Conservation (phyloP, 2,797 vertebrate species). For the Thripadectes ignobilis region DNA sequence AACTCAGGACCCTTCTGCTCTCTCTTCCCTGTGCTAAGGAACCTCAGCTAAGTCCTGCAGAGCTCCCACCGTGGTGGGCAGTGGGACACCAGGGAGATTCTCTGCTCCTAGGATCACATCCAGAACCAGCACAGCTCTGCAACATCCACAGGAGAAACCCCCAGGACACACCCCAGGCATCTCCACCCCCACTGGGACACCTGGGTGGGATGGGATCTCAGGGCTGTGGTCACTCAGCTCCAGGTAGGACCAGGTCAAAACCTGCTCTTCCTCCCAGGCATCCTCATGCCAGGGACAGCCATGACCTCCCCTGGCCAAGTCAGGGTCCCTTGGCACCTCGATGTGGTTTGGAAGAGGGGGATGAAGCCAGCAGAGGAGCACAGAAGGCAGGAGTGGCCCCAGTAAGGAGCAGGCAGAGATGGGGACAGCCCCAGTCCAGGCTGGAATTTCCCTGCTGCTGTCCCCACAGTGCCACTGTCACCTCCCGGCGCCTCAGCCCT, state of each 20-base stretch:
- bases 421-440: neutral
- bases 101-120: neutral
- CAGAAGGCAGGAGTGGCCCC: neutral
- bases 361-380: neutral
- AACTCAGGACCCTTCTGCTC: neutral
- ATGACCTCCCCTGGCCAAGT: neutral
- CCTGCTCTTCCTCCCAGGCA: neutral
- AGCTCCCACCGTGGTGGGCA: neutral
- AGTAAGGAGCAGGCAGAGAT: neutral
- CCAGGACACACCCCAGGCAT: neutral
- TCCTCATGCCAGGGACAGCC: neutral
- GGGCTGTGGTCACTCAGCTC: neutral
- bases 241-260: accelerated
- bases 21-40: neutral
- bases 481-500: accelerated
- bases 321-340: accelerated
- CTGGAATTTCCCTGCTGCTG: neutral
- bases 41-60: neutral
- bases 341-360: neutral
- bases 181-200: neutral
- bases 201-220: neutral
- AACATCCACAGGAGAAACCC: accelerated
- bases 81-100: neutral
- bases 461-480: neutral
- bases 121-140: neutral